Evolutionary conservation across 2,113 vertebrate species (phyloP).

Genomic region (Lucifuga dentata): DNA sequence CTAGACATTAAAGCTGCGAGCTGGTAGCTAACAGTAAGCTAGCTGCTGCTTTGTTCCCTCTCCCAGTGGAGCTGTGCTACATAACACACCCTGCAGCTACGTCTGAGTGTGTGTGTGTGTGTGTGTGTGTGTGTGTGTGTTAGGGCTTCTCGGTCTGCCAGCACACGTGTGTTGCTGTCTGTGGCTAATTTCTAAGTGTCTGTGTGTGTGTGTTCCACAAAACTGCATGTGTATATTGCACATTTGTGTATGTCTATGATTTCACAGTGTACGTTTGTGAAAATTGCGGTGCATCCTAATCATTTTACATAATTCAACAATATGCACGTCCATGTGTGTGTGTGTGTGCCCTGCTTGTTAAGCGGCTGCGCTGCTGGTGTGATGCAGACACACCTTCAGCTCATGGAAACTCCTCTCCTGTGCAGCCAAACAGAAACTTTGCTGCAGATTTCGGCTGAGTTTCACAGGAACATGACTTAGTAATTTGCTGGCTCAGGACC

Average conservation of each 20-base stretch:
- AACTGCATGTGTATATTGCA: constrained; percentile 2
- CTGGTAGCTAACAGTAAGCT: constrained; percentile 53
- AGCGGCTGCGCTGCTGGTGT: constrained; percentile 43
- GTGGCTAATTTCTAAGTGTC: constrained; percentile 43
- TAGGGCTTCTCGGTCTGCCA: constrained; percentile 40
- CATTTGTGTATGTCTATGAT: constrained; percentile 31
- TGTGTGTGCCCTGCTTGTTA: constrained; percentile 27
- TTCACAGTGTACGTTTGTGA: constrained; percentile 42
- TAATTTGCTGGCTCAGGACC: too few species aligned
- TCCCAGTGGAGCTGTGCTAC: constrained; percentile 74
- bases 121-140: constrained; percentile 32
- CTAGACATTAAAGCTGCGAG: constrained; percentile 61
- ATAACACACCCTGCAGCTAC: constrained; percentile 68
- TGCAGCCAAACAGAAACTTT: not conserved
- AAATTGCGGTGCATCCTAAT: constrained; percentile 49
- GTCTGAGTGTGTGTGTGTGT: constrained; percentile 51
- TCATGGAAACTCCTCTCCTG: constrained; percentile 1
- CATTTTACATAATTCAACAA: constrained; percentile 59
- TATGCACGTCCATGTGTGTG: not conserved
- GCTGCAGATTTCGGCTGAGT: not conserved
- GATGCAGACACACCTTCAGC: constrained; percentile 37
- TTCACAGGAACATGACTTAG: too few species aligned
- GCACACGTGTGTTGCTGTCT: constrained; percentile 47
- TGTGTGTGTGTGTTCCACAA: constrained; percentile 22
- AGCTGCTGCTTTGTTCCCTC: constrained; percentile 64